Evolutionary conservation across 30 jellyfish, hydroid and myxozoan species (phyloP).

Genomic region (Cassiopea xamachana): DNA sequence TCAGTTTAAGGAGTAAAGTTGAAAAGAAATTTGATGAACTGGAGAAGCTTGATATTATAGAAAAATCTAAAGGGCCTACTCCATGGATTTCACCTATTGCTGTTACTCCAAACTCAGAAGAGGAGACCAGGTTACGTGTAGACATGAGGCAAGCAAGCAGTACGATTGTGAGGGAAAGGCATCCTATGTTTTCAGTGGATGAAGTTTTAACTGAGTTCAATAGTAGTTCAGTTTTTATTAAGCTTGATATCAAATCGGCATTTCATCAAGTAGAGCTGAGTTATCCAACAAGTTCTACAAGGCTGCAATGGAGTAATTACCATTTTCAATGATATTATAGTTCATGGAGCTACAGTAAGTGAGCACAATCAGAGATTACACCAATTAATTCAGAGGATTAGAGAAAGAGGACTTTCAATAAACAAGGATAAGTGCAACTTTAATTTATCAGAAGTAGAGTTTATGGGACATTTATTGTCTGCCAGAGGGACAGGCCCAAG

Average conservation of each 20-base stretch:
- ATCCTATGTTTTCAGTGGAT: constrained; percentile 68
- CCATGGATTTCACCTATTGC: constrained; percentile 70
- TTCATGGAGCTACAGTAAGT: constrained; percentile 40
- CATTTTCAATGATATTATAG: constrained; percentile 62
- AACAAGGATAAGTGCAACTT: constrained; percentile 70
- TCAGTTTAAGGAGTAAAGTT: constrained; percentile 27
- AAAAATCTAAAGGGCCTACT: constrained; percentile 64
- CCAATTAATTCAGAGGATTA: constrained; percentile 30
- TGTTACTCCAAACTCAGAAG: constrained; percentile 43
- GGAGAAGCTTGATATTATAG: constrained; percentile 68
- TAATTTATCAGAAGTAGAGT: background rate
- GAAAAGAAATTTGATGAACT: constrained; percentile 67
- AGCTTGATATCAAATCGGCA: constrained; percentile 73
- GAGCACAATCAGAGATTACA: constrained; percentile 69
- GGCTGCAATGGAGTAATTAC: constrained; percentile 19
- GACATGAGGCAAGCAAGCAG: constrained; percentile 69
- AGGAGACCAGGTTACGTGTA: constrained; percentile 60
- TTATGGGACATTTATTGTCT: constrained; percentile 10
- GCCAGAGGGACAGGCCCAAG: constrained; percentile 50
- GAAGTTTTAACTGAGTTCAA: constrained; percentile 61
- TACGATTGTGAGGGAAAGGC: constrained; percentile 69
- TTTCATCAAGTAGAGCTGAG: constrained; percentile 74
- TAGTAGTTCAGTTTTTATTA: constrained; percentile 46
- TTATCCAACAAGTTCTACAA: constrained; percentile 24
- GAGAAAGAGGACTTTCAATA: constrained; percentile 54